Base-by-base conservation (phyloP, 2,888 invertebrate genomes). In the Drosophila austrosaltans region DNA sequence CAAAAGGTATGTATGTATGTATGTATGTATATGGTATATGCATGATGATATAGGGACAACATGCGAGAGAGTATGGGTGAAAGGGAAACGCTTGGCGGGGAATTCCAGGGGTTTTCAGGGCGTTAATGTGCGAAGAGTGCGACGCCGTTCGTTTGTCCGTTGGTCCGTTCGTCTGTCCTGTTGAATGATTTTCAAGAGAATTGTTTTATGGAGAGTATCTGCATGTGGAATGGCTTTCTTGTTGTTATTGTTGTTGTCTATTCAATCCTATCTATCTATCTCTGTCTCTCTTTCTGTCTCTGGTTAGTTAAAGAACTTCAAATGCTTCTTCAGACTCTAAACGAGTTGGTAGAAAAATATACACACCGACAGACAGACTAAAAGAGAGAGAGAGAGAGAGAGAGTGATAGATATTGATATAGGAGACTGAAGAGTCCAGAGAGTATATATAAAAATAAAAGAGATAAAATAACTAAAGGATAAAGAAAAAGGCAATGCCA, bases 61-160 rank as follows among this genome's bases (percentile, higher is more conserved):
- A 25, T 12, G 20, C 22, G 48, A 22, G 2, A 10, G 25, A 10
- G 12, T 25, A 10, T 10, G 2, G 16, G 3, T 7, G 16, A 12
- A 22, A 22, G 48, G 48, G 48, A 25, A 48, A 4, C 30, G 30
- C 5, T 30, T 30, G 3, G 10, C 20, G 48, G 48, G 25, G 48
- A 25, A 59, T 64, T 64, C 56, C 30, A 30, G 58, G 28, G 69
- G 54, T 62, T 48, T 59, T 39, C 60, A 59, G 81, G 81, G 85
- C 86, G 88, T 87, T 87, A 87, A 82, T 82, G 88, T 85, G 88
- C 86, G 88, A 85, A 86, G 86, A 86, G 86, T 86, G 88, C 48
- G 48, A 22, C 48, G 48, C 48, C 25, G 48, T 16, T 16, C 16
- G 16, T 16, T 16, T 16, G 16, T 16, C 16, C 16, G 0, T 16